phyloP scores from a whole-genome alignment of 1,140 invertebrate species.

The Drosophila saltans region DNA sequence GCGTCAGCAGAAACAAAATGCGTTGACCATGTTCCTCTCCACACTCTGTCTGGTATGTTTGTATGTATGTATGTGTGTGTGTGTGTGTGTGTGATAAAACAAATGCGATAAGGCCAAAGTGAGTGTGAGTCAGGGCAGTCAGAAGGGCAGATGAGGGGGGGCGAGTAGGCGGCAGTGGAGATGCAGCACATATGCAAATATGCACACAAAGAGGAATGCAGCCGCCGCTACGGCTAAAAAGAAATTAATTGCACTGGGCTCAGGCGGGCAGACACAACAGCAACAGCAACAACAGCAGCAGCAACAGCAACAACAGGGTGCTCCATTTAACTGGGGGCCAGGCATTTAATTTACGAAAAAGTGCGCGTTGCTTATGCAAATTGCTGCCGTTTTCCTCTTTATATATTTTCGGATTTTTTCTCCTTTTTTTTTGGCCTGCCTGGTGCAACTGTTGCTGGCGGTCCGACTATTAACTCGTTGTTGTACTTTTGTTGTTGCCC shows the following conservation, averaged over 20 bases:
- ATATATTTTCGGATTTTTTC: conserved; percentile 19
- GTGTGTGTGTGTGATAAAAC: conserved; percentile 71
- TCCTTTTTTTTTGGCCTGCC: conserved; percentile 28
- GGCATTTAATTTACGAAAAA: conserved; percentile 81
- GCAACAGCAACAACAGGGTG: conserved; percentile 64
- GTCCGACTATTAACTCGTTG: conserved; percentile 59
- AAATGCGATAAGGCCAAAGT: conserved; percentile 76
- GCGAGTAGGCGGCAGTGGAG: conserved; percentile 23
- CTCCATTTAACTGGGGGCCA: conserved; percentile 70
- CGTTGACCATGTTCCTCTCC: conserved; percentile 32
- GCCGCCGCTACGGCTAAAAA: conserved; percentile 77
- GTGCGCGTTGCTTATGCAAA: conserved; percentile 81
- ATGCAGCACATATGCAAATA: conserved; percentile 70
- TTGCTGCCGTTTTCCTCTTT: conserved; percentile 48
- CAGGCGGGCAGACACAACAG: conserved; percentile 41
- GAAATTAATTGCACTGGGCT: conserved; percentile 80
- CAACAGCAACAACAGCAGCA: conserved; percentile 38
- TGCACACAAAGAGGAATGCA: conserved; percentile 77
- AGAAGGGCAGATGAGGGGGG: not conserved
- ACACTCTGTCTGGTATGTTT: conserved; percentile 3
- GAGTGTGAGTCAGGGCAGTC: conserved; percentile 69
- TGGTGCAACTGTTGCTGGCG: conserved; percentile 56
- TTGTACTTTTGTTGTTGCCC: conserved; percentile 53
- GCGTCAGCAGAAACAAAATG: conserved; percentile 72
- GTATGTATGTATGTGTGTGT: conserved; percentile 28